These are phyloP conservation scores for Cheilosia pagana DNA, from an alignment of 2,888 invertebrate species.

Conservation along the genomic window DNA sequence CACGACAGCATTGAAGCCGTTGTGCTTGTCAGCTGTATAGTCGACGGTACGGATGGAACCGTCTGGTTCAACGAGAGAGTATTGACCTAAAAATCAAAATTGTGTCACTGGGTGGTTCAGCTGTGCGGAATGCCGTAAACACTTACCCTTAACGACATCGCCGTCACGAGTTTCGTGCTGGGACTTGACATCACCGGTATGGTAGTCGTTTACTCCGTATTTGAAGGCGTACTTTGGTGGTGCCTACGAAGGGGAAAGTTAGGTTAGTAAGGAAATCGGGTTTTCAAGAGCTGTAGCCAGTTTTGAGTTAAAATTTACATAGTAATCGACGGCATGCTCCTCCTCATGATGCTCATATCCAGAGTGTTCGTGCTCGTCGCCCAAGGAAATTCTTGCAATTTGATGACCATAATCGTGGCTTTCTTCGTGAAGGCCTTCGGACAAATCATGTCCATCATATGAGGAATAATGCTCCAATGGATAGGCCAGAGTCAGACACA, in stretches of 20 bases:
- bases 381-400: constrained; percentile 80
- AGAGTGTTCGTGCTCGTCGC: constrained; percentile 77
- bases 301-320: constrained; percentile 84
- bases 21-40: constrained; percentile 83
- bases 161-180: constrained; percentile 87
- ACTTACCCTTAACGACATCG: constrained; percentile 86
- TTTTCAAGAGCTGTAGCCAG: background rate
- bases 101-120: background rate
- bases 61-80: constrained; percentile 89
- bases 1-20: constrained; percentile 83
- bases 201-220: constrained; percentile 85
- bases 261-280: background rate
- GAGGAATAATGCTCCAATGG: constrained; percentile 82
- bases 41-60: constrained; percentile 88
- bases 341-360: constrained; percentile 78
- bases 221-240: constrained; percentile 86
- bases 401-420: constrained; percentile 80
- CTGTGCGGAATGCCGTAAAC: background rate
- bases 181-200: constrained; percentile 86
- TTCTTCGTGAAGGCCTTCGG: constrained; percentile 78
- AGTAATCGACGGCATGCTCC: constrained; percentile 86
- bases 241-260: constrained; percentile 83
- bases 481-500: constrained; percentile 82
- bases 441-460: constrained; percentile 78
- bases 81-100: constrained; percentile 82